Percentiles rank a stretch among this genome's conserved stretches.
Conservation (phyloP, 2,888 invertebrate species). For the Vesta saturnalis region DNA sequence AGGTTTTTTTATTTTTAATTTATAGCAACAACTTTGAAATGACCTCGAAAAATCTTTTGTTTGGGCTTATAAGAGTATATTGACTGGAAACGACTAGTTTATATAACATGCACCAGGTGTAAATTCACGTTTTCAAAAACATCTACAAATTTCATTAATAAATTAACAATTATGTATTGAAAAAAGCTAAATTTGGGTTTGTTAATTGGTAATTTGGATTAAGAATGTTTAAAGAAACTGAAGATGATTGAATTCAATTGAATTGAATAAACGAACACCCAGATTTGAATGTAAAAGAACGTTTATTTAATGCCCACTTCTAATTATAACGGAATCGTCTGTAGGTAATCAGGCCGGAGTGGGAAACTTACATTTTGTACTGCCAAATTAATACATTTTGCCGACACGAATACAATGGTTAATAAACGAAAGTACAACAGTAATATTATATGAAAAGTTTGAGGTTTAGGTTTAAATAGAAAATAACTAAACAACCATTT, state of each 20-base stretch:
- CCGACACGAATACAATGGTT: neutral
- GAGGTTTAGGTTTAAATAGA: neutral
- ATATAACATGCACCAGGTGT: neutral
- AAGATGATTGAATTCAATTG: constrained; percentile 19
- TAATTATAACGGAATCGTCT: constrained; percentile 30
- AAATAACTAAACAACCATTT: neutral
- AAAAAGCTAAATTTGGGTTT: neutral
- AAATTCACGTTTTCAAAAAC: no score
- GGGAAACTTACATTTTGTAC: constrained; percentile 15
- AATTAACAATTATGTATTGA: neutral
- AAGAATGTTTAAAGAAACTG: constrained; percentile 6
- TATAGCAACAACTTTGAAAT: constrained; percentile 12
- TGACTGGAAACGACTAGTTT: neutral
- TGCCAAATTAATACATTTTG: constrained; percentile 5
- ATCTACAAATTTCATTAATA: no score
- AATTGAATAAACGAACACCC: constrained; percentile 27
- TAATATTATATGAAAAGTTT: neutral
- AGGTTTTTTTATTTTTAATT: constrained; percentile 14
- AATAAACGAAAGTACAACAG: neutral
- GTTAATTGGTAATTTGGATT: constrained; percentile 1
- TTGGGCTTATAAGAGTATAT: constrained; percentile 7
- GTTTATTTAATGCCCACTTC: constrained; percentile 30
- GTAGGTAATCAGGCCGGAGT: constrained; percentile 24
- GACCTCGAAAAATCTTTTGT: constrained; percentile 21
- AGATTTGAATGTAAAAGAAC: constrained; percentile 25